These are phyloP conservation scores for Cyclargus thomasi DNA, from an alignment of 1,140 invertebrate genomes.

Conservation along the genomic window DNA sequence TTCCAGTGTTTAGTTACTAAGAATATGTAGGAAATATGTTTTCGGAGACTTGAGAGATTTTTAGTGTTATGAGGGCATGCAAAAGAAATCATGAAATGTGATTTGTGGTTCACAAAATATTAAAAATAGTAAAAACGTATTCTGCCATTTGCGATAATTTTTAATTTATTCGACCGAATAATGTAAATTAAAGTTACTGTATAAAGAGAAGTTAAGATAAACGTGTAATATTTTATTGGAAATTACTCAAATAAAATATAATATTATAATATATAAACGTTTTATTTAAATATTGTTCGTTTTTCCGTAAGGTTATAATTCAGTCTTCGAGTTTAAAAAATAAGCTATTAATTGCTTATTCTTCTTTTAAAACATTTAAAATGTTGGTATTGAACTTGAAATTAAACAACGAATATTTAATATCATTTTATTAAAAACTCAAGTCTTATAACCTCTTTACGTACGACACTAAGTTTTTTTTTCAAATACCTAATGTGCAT, in stretches of 20 bases:
- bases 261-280: background rate
- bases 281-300: no score
- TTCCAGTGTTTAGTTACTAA: conserved; percentile 1
- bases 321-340: no score
- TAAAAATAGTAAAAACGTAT: background rate
- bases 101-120: background rate
- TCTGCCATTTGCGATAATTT: background rate
- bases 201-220: conserved; percentile 45
- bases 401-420: conserved; percentile 22
- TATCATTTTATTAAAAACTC: conserved; percentile 35
- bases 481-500: conserved; percentile 22
- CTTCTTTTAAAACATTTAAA: background rate
- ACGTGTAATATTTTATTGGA: conserved; percentile 60
- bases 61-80: background rate
- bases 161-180: background rate
- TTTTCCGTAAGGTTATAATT: no score
- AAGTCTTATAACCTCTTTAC: conserved; percentile 40
- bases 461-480: conserved; percentile 21
- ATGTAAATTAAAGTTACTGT: conserved; percentile 17
- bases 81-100: no score
- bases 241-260: conserved; percentile 64
- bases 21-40: background rate
- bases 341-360: no score
- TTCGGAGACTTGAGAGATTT: background rate
- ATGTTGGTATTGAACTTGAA: conserved; percentile 6